These are phyloP conservation scores for Girardinichthys multiradiatus DNA, from an alignment of 2,113 vertebrate genomes.

Conservation along the genomic window DNA sequence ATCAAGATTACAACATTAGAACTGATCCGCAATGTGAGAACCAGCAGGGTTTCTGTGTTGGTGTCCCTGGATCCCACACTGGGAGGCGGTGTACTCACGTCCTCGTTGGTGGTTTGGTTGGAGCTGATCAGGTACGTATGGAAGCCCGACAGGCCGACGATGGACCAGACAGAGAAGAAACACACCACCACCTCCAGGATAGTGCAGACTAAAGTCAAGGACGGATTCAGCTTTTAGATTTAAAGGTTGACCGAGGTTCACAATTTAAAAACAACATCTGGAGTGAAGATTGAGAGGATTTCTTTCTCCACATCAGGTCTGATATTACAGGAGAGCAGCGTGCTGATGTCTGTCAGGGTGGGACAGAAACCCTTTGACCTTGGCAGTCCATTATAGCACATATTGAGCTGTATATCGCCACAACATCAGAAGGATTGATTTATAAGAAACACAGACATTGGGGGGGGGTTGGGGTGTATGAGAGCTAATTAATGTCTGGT, in stretches of 20 bases:
- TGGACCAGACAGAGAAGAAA: slow-evolving; percentile 97
- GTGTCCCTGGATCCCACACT: not conserved
- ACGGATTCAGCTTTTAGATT: slow-evolving; percentile 19
- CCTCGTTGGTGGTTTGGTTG: slow-evolving; percentile 97
- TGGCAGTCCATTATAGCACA: slow-evolving; percentile 34
- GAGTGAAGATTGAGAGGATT: not conserved
- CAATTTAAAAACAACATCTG: not conserved
- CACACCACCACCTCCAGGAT: slow-evolving; percentile 94
- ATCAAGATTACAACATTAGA: not conserved
- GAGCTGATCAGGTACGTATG: slow-evolving; percentile 97
- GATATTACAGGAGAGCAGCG: no score
- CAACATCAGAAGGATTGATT: slow-evolving; percentile 37
- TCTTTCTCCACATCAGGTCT: not conserved
- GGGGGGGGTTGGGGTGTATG: not conserved
- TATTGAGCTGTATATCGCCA: slow-evolving; percentile 20
- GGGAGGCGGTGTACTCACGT: slow-evolving; percentile 82
- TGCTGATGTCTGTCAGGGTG: not conserved
- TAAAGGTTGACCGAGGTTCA: not conserved
- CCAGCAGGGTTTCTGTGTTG: not conserved
- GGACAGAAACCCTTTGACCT: slow-evolving; percentile 28
- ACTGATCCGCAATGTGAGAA: not conserved
- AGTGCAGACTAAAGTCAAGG: slow-evolving; percentile 85
- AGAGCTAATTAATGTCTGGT: not conserved
- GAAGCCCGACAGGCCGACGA: slow-evolving; percentile 94
- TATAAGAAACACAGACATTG: not conserved